These are phyloP conservation scores for Acleris literana DNA, from an alignment of 2,888 invertebrate species.

Conservation along the genomic window DNA sequence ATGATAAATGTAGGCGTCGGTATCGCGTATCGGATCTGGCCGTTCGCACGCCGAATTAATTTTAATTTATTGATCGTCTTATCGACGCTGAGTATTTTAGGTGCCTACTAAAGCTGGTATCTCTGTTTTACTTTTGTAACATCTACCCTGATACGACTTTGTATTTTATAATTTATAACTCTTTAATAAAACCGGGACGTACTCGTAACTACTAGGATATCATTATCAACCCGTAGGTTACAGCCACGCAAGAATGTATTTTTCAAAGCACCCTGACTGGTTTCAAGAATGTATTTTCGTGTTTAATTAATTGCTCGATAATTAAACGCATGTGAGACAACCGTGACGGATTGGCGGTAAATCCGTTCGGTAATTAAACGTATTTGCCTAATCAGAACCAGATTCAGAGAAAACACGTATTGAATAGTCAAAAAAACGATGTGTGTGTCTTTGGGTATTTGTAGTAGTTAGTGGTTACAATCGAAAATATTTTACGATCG, in stretches of 20 bases:
- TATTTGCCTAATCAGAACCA: slow-evolving; percentile 48
- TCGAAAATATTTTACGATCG: slow-evolving; percentile 77
- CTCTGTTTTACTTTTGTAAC: slow-evolving; percentile 65
- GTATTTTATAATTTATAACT: slow-evolving; percentile 10
- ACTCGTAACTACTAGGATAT: not conserved
- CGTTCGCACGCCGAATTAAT: slow-evolving; percentile 84
- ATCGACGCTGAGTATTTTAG: slow-evolving; percentile 80
- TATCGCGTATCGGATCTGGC: slow-evolving; percentile 82
- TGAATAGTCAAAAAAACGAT: slow-evolving; percentile 44
- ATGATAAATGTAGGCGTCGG: slow-evolving; percentile 83
- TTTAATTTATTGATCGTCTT: slow-evolving; percentile 83
- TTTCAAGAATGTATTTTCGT: slow-evolving; percentile 16
- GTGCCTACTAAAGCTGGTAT: slow-evolving; percentile 69
- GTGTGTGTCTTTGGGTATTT: slow-evolving; percentile 61
- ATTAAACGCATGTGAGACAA: slow-evolving; percentile 35
- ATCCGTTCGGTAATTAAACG: slow-evolving; percentile 58
- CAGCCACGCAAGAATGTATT: not conserved
- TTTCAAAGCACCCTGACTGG: slow-evolving; percentile 4
- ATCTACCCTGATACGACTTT: slow-evolving; percentile 15
- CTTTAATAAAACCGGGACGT: not conserved
- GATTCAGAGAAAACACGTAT: slow-evolving; percentile 27
- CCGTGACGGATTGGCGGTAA: slow-evolving; percentile 49
- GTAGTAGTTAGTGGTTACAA: slow-evolving; percentile 65
- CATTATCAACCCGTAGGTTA: not conserved
- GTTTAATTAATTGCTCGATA: slow-evolving; percentile 20